Conservation (phyloP, 2,113 vertebrate genomes). For the Saccopteryx leptura region DNA sequence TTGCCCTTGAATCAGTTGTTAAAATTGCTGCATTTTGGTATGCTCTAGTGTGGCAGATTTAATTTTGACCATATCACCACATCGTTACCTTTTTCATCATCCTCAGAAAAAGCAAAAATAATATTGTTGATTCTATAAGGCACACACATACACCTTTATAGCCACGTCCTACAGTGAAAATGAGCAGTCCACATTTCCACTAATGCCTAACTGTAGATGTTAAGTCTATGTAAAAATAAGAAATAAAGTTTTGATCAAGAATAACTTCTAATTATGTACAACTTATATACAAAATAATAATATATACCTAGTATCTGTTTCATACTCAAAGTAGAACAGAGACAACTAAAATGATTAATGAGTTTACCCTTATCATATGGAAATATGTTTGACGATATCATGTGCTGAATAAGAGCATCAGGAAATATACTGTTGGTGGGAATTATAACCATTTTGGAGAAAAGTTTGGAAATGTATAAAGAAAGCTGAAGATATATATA, state of each 20-base stretch:
- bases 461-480: neutral
- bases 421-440: neutral
- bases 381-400: neutral
- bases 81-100: neutral
- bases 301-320: neutral
- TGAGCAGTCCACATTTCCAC: neutral
- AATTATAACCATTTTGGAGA: neutral
- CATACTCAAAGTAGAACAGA: neutral
- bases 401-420: neutral
- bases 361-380: neutral
- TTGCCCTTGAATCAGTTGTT: neutral
- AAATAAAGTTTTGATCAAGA: neutral
- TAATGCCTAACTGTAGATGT: neutral
- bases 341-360: neutral
- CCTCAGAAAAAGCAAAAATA: neutral
- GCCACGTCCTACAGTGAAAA: neutral
- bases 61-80: neutral
- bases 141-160: neutral
- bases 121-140: neutral
- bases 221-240: neutral
- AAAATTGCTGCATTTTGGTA: neutral
- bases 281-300: neutral
- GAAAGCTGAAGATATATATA: neutral
- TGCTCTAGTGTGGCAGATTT: neutral
- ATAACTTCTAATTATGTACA: conserved; percentile 25